Base-by-base conservation (phyloP, 2,113 vertebrate genomes). In the Probosciger aterrimus region DNA sequence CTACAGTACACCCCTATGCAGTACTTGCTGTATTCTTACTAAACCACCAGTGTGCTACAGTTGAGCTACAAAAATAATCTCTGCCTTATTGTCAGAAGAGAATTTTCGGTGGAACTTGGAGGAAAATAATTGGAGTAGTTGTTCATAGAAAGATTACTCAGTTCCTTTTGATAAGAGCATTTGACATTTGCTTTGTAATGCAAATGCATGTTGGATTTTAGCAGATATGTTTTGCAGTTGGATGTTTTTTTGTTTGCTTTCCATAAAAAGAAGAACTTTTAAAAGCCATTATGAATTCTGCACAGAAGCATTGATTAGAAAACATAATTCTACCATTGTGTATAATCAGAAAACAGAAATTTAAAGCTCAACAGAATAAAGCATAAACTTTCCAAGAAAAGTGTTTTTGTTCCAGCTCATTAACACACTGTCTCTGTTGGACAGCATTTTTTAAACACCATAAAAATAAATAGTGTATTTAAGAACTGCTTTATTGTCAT, bases 401-500 rank as follows among this genome's bases (percentile, higher is more conserved):
- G 83, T 97, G 57, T 97, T 98, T 94, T 97, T 96, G 93, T 97
- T 98, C 94, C 75, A 96, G 88, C 90, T 97, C 97, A 97, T 97
- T 98, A 97, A 96, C 90, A 88, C 79, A 76, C 88, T 97, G 81
- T 88, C 77, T 97, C 86, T 97, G 91, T 97, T 96, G 95, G 91
- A 96, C 92, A 96, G 95, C 96, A 90, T 97, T 97, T 97, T 94
- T 97, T 86, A 96, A 97, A 97, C 84, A 43, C 92, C 76, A 92
- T 98, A 97, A 98, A 96, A 98, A 97, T 97, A 97, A 97, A 98
- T 96, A 92, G 90, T 90, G 93, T 98, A 97, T 97, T 98, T 97
- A 93, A 96, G 97, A 98, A 91, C 67, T 94, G 83, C 97, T 97
- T 98, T 97, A 97, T 96, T 97, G 87, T 88, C 87, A 73, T 60